Evolutionary conservation across 2,113 vertebrate species (phyloP), one percentile per base, ranked within the genome.

Genomic region (Bucco capensis): DNA sequence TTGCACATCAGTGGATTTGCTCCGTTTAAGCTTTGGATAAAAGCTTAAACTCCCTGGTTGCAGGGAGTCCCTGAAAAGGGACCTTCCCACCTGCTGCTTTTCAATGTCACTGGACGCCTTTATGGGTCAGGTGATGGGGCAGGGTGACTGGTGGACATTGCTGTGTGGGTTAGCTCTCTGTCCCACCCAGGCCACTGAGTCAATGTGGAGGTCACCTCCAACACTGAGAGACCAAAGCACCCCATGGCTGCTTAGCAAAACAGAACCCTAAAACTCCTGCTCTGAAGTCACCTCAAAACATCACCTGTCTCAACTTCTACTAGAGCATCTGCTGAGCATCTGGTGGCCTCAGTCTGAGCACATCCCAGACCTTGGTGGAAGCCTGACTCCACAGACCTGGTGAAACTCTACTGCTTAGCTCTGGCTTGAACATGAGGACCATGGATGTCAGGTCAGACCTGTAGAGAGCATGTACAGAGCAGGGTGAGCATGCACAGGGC

Each of bases 171-270:
- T 27, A 10, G 4, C 21, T 27, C 51, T n/a, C 56, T 24, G 44
- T 12, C 31, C 54, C 0, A 0, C n/a, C 49, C 53, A 15, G 31
- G 40, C 42, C 40, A 37, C 24, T 0, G 0, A 21, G 19, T 3
- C n/a, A 3, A 2, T 3, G 15, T 0, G 1, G n/a, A n/a, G n/a
- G n/a, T n/a, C n/a, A 25, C 46, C 37, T 60, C 62, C 62, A 42
- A 10, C n/a, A 37, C 23, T 1, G 0, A 42, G 31, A 79, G 7
- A 18, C 10, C 23, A 31, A 25, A 61, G 18, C 22, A 23, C 4
- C 14, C 25, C 58, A 13, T 0, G 0, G 47, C 38, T 27, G 18
- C 58, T 40, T 31, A 6, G 44, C 30, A 40, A 58, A 86, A 44
- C 31, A 15, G 12, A 60, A 11, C 33, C 50, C 70, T 14, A 23